Percentiles rank a stretch among this genome's conserved stretches.
Evolutionary conservation across 1,140 invertebrate genomes (phyloP).

Genomic region (Maniola jurtina): DNA sequence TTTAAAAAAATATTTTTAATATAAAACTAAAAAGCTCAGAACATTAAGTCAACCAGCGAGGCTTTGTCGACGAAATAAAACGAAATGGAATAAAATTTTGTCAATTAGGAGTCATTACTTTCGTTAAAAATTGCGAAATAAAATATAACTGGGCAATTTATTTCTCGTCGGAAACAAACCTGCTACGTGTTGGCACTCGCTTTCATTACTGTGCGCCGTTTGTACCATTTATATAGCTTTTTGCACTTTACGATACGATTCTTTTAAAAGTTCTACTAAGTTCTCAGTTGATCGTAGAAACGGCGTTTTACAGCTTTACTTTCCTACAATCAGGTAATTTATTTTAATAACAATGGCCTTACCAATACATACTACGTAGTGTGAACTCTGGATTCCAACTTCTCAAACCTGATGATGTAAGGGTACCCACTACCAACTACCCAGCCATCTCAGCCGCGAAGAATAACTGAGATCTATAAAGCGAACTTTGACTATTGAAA

Average conservation of each 20-base stretch:
- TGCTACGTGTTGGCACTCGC: constrained; percentile 15
- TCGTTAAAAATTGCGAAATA: constrained; percentile 16
- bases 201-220: constrained; percentile 5
- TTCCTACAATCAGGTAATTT: no score
- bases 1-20: no score
- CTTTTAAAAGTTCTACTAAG: neutral
- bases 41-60: neutral
- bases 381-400: no score
- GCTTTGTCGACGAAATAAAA: neutral
- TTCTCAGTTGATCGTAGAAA: no score
- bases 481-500: no score
- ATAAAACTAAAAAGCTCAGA: neutral
- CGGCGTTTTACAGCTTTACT: no score
- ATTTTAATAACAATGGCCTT: neutral
- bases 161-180: constrained; percentile 14
- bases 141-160: constrained; percentile 12
- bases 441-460: no score
- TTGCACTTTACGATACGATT: constrained; percentile 9
- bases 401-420: no score
- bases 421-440: no score
- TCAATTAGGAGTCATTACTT: constrained; percentile 3
- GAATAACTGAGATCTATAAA: no score
- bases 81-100: neutral
- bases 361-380: neutral
- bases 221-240: neutral